Conservation (phyloP, 30 jellyfish, hydroid and myxozoan species). For the Pseudorhiza aurosa region DNA sequence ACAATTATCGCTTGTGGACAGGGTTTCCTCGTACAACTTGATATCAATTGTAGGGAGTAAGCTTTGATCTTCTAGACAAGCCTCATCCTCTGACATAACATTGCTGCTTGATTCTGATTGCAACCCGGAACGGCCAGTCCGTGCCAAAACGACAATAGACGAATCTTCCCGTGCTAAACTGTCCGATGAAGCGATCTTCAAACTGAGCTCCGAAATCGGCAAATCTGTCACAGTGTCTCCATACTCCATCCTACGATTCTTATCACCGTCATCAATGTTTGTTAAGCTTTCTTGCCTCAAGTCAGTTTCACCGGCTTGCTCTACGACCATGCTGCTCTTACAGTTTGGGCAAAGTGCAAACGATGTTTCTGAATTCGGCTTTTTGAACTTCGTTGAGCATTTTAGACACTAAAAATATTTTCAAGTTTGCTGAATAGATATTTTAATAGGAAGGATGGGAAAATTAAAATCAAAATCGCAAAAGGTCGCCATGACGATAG, state of each 20-base stretch:
- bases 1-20: too few species aligned
- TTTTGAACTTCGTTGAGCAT: constrained; percentile 70
- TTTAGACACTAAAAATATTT: constrained; percentile 82
- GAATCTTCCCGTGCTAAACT: constrained; percentile 1
- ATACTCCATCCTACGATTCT: too few species aligned
- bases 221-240: neutral
- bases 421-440: too few species aligned
- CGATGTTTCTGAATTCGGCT: constrained; percentile 20
- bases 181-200: neutral
- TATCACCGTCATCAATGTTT: neutral
- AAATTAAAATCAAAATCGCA: too few species aligned
- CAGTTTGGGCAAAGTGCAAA: constrained; percentile 56
- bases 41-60: too few species aligned
- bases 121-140: constrained; percentile 2
- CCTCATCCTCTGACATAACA: too few species aligned
- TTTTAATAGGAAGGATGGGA: too few species aligned
- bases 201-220: neutral
- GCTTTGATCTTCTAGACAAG: too few species aligned
- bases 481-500: too few species aligned
- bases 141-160: constrained; percentile 30
- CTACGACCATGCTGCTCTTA: constrained; percentile 76
- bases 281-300: neutral
- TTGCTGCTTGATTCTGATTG: too few species aligned
- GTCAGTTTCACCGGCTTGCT: constrained; percentile 1
- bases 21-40: too few species aligned